phyloP scores from a whole-genome alignment of 2,888 invertebrate genomes.

The Sesia bembeciformis region DNA sequence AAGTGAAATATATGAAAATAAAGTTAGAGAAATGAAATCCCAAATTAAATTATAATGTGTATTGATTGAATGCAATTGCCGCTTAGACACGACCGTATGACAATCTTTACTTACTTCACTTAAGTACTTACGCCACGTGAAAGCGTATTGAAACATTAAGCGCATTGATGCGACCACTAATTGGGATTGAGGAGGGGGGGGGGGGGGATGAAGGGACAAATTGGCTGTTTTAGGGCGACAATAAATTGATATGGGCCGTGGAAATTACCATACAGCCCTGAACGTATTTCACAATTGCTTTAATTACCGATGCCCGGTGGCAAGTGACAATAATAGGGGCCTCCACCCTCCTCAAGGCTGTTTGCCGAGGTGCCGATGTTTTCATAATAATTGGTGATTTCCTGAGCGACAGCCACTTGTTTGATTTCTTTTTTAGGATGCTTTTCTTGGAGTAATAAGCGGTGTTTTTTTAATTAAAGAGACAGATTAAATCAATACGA shows the following conservation, averaged over 20 bases:
- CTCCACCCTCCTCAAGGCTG: constrained; percentile 18
- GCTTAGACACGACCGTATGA: too few species aligned
- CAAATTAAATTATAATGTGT: too few species aligned
- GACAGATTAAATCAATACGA: not conserved
- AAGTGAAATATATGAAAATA: too few species aligned
- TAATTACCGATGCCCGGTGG: constrained; percentile 49
- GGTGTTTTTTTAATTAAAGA: not conserved
- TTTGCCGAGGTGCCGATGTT: constrained; percentile 7
- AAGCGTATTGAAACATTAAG: constrained; percentile 45
- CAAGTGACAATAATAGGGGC: constrained; percentile 37
- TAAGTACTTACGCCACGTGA: too few species aligned
- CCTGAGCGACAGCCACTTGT: not conserved
- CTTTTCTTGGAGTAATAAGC: not conserved
- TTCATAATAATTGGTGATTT: not conserved
- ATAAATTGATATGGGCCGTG: constrained; percentile 65
- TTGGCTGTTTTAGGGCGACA: constrained; percentile 64
- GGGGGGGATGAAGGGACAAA: constrained; percentile 46
- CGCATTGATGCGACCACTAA: constrained; percentile 51
- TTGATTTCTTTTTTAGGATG: not conserved
- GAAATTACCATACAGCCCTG: constrained; percentile 58
- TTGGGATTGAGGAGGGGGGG: constrained; percentile 42
- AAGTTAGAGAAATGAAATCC: too few species aligned
- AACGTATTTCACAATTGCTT: constrained; percentile 62
- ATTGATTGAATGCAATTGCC: too few species aligned
- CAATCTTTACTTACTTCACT: too few species aligned